A percentile compares a stretch with the other conserved stretches of the same genome.
phyloP scores from a whole-genome alignment of 92 coral and sea anemone species.

The Zoanthus sansibaricus region DNA sequence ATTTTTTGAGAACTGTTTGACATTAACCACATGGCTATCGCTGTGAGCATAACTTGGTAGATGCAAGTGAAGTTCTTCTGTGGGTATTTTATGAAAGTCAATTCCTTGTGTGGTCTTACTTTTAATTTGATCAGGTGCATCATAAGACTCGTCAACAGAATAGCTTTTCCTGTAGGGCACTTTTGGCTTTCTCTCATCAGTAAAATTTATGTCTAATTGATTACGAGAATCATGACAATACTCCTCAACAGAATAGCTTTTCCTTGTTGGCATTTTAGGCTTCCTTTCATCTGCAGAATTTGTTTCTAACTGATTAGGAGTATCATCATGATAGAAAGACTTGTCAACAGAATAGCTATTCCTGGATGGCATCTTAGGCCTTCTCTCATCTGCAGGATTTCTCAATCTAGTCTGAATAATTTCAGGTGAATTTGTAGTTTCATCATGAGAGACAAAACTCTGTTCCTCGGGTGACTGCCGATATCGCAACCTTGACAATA shows the following conservation, averaged over 20 bases:
- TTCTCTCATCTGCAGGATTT: slow-evolving; percentile 46
- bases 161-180: slow-evolving; percentile 75
- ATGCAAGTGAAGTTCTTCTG: slow-evolving; percentile 43
- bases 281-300: slow-evolving; percentile 44
- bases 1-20: neutral
- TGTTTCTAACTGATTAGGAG: slow-evolving; percentile 31
- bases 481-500: slow-evolving; percentile 70
- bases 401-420: slow-evolving; percentile 14
- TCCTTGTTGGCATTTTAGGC: slow-evolving; percentile 69
- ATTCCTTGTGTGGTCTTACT: neutral
- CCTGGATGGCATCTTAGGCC: slow-evolving; percentile 69
- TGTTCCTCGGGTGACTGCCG: slow-evolving; percentile 37
- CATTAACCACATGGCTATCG: neutral
- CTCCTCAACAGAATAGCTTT: slow-evolving; percentile 77
- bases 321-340: slow-evolving; percentile 44
- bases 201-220: slow-evolving; percentile 4
- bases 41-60: neutral
- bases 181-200: slow-evolving; percentile 52
- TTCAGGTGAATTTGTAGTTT: slow-evolving; percentile 34
- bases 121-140: too few species aligned
- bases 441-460: slow-evolving; percentile 9
- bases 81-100: slow-evolving; percentile 45
- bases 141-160: slow-evolving; percentile 46
- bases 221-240: slow-evolving; percentile 54
- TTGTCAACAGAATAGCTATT: slow-evolving; percentile 77